Evolutionary conservation across 1,140 invertebrate genomes (phyloP).

Genomic region (Danaus melanippus): DNA sequence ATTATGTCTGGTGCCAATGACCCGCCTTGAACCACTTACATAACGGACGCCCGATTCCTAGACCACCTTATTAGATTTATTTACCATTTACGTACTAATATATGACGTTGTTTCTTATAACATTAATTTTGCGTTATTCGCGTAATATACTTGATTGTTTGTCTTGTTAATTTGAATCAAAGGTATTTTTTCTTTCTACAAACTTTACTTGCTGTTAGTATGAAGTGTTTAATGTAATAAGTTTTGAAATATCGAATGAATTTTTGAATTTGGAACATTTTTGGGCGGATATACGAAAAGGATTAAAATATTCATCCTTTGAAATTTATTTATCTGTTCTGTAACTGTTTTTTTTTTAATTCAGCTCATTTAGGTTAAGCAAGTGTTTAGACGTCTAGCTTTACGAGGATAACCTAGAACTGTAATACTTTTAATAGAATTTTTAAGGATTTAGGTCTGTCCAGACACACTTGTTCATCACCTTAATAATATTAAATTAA

Average conservation of each 20-base stretch:
- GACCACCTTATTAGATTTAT: conserved; percentile 20
- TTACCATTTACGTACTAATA: conserved; percentile 16
- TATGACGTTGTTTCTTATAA: conserved; percentile 16
- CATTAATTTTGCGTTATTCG: neutral
- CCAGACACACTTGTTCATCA: no score
- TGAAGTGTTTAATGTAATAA: no score
- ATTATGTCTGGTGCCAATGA: conserved; percentile 52
- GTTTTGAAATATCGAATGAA: no score
- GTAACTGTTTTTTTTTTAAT: neutral
- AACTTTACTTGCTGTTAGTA: no score
- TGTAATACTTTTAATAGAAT: conserved; percentile 28
- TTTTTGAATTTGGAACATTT: no score
- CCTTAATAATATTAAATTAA: no score
- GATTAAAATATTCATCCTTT: neutral
- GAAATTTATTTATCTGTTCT: neutral
- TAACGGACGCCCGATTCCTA: conserved; percentile 30
- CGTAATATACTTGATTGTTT: neutral
- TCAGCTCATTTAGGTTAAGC: neutral
- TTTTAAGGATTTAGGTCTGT: conserved; percentile 22
- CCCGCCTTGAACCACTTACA: conserved; percentile 67
- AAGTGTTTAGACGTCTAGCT: conserved; percentile 5
- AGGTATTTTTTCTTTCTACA: no score
- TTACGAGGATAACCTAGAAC: conserved; percentile 21
- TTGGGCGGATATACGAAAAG: no score
- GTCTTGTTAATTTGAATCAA: neutral